phyloP scores from a whole-genome alignment of 35 echinoderm and acorn worm genomes.

The Apostichopus japonicus region DNA sequence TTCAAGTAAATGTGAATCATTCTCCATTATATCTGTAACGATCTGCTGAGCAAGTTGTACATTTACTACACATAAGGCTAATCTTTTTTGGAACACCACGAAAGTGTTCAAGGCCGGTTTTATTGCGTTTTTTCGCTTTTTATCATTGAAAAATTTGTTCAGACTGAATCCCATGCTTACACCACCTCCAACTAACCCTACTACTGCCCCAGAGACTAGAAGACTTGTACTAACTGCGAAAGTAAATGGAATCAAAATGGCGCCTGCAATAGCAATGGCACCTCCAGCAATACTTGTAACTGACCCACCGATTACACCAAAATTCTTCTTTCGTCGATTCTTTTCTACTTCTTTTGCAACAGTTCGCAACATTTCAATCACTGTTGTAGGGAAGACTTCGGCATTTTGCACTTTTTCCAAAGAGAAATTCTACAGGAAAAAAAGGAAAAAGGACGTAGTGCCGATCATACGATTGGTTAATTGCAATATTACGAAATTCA shows the following conservation, averaged over 20 bases:
- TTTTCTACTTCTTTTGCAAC: neutral
- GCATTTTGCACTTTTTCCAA: neutral
- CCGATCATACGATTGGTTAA: too few species aligned
- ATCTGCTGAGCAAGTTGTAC: constrained; percentile 3
- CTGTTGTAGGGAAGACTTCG: neutral
- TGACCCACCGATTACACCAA: constrained; percentile 26
- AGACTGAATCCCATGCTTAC: constrained; percentile 10
- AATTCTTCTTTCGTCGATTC: neutral
- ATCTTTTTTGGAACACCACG: constrained; percentile 1
- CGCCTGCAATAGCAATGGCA: neutral
- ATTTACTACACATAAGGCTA: neutral
- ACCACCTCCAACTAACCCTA: neutral
- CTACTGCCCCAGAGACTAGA: neutral
- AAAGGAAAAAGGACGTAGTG: too few species aligned
- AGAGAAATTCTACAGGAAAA: neutral
- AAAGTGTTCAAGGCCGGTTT: neutral
- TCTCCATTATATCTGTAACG: neutral
- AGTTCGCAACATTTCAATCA: neutral
- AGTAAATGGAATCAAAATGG: neutral
- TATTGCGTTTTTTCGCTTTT: neutral
- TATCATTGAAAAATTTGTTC: constrained; percentile 15
- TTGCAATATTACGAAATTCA: too few species aligned
- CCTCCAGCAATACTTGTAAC: neutral
- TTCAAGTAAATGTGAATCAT: neutral
- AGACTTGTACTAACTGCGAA: neutral